Percentiles rank a stretch among this genome's conserved stretches.
Conservation (phyloP, 2,888 invertebrate genomes). For the Aphidoletes aphidimyza region DNA sequence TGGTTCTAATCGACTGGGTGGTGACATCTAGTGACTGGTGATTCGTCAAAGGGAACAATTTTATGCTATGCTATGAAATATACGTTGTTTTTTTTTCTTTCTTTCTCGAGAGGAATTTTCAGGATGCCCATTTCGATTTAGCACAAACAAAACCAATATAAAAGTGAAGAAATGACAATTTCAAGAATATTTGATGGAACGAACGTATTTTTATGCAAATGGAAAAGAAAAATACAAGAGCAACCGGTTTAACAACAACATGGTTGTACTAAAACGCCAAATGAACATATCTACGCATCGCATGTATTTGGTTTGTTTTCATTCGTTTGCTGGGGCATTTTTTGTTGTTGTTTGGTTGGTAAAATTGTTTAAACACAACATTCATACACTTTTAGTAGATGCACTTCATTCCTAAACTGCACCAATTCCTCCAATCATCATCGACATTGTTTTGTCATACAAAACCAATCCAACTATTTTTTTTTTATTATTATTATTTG, state of each 20-base stretch:
- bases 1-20: not conserved
- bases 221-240: not conserved
- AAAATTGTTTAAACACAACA: slow-evolving; percentile 23
- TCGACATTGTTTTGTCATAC: not conserved
- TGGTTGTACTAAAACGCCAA: not conserved
- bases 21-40: not conserved
- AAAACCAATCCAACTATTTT: no score
- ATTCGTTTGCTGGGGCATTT: slow-evolving; percentile 6
- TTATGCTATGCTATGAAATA: no score
- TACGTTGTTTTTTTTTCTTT: no score
- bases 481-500: not conserved
- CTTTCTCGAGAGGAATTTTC: no score
- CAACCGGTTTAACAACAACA: not conserved
- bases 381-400: slow-evolving; percentile 43
- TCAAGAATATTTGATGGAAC: no score
- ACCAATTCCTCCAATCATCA: not conserved
- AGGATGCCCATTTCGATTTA: no score
- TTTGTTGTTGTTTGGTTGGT: slow-evolving; percentile 14
- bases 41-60: no score
- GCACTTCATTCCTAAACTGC: slow-evolving; percentile 34
- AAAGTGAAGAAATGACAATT: no score
- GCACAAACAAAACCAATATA: no score
- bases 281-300: not conserved
- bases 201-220: no score
- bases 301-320: slow-evolving; percentile 7